Conservation (phyloP, 2,113 vertebrate species). For the Stegastes partitus region DNA sequence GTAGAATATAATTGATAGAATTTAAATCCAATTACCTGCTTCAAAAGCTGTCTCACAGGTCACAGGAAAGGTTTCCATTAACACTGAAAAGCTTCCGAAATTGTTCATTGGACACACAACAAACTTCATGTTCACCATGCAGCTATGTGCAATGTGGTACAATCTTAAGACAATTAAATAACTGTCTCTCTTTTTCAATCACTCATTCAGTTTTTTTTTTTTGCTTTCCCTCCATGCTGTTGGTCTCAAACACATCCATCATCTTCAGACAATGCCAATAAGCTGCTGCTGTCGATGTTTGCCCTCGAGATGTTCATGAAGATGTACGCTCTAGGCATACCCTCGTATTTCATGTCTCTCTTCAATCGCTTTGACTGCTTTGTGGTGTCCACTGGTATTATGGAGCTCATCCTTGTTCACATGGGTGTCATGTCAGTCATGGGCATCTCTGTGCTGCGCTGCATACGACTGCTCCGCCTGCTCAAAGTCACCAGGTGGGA, state of each 20-base stretch:
- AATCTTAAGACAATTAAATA: neutral
- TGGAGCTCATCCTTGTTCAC: slow-evolving; percentile 91
- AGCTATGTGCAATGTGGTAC: no score
- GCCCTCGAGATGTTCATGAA: slow-evolving; percentile 94
- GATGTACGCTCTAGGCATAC: slow-evolving; percentile 92
- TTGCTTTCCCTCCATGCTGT: neutral
- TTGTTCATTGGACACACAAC: no score
- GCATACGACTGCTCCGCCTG: slow-evolving; percentile 92
- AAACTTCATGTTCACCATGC: no score
- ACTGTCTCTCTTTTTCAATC: neutral
- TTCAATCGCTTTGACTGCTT: slow-evolving; percentile 98
- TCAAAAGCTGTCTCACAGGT: no score
- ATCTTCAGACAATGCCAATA: slow-evolving; percentile 87
- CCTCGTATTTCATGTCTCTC: slow-evolving; percentile 93
- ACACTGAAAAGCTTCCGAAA: no score
- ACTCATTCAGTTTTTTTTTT: neutral
- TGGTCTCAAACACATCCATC: neutral
- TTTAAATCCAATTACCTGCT: no score
- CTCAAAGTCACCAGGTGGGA: slow-evolving; percentile 94
- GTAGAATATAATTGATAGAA: no score
- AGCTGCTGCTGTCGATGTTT: slow-evolving; percentile 89
- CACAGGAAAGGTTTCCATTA: no score
- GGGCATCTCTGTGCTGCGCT: slow-evolving; percentile 94
- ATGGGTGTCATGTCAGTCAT: slow-evolving; percentile 87
- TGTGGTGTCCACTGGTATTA: slow-evolving; percentile 90